Evolutionary conservation across 2,797 vertebrate species (phyloP).

Genomic region (Pteronotus mesoamericanus): DNA sequence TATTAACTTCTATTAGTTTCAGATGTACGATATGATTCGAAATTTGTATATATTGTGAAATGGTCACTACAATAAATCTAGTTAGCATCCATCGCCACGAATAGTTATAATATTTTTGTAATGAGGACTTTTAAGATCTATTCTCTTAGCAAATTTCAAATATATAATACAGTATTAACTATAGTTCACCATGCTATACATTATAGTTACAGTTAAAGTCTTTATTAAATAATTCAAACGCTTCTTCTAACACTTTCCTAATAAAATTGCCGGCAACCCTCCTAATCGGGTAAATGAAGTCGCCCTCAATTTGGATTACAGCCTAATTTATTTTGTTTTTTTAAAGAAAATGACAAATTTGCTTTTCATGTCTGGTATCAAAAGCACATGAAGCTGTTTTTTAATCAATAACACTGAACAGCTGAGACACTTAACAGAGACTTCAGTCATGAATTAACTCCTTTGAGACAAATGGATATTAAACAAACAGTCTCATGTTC

Average conservation of each 20-base stretch:
- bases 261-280: neutral
- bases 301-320: neutral
- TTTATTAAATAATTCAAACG: conserved; percentile 22
- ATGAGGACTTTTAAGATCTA: neutral
- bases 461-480: neutral
- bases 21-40: neutral
- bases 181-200: neutral
- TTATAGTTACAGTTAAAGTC: neutral
- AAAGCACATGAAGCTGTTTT: neutral
- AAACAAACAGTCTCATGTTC: neutral
- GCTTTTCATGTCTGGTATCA: neutral
- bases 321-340: neutral
- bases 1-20: neutral
- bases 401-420: neutral
- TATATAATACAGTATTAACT: neutral
- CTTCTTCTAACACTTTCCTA: neutral
- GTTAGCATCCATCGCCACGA: neutral
- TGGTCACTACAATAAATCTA: neutral
- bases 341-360: neutral
- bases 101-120: neutral
- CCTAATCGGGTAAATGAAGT: neutral
- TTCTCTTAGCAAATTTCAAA: neutral
- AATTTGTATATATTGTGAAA: neutral
- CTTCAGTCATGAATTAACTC: neutral
- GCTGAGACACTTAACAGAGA: neutral